These are phyloP conservation scores for Tachysurus vachellii DNA, from an alignment of 2,113 vertebrate species.

Conservation along the genomic window DNA sequence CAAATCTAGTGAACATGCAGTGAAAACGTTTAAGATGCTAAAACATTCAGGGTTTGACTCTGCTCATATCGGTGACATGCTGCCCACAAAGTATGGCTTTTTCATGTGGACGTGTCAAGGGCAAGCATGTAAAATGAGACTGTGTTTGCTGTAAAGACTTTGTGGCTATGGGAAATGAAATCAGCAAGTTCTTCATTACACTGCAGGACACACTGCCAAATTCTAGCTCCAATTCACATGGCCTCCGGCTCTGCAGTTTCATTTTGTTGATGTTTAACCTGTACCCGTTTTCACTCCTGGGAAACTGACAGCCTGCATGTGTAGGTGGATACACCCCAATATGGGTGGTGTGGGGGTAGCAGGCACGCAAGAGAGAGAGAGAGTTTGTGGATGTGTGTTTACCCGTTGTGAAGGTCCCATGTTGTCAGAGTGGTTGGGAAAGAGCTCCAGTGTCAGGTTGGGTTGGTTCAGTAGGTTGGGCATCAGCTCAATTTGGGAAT, in stretches of 20 bases:
- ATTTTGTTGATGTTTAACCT: not conserved
- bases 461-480: slow-evolving; percentile 84
- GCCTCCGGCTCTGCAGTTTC: not conserved
- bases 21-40: not conserved
- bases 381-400: slow-evolving; percentile 44
- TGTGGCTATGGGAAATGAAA: not conserved
- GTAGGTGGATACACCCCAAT: not conserved
- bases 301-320: not conserved
- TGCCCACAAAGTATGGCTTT: not conserved
- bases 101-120: slow-evolving; percentile 11
- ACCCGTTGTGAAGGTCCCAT: slow-evolving; percentile 82
- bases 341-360: not conserved
- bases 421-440: slow-evolving; percentile 84
- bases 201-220: not conserved
- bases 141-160: not conserved
- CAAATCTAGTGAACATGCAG: not conserved
- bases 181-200: slow-evolving; percentile 9
- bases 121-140: slow-evolving; percentile 5
- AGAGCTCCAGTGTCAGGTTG: slow-evolving; percentile 84
- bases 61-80: not conserved
- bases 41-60: not conserved
- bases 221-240: not conserved
- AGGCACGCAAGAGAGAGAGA: not conserved
- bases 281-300: not conserved
- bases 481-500: slow-evolving; percentile 86